phyloP scores from a whole-genome alignment of 2,113 vertebrate genomes.

The Herpailurus yagouaroundi region DNA sequence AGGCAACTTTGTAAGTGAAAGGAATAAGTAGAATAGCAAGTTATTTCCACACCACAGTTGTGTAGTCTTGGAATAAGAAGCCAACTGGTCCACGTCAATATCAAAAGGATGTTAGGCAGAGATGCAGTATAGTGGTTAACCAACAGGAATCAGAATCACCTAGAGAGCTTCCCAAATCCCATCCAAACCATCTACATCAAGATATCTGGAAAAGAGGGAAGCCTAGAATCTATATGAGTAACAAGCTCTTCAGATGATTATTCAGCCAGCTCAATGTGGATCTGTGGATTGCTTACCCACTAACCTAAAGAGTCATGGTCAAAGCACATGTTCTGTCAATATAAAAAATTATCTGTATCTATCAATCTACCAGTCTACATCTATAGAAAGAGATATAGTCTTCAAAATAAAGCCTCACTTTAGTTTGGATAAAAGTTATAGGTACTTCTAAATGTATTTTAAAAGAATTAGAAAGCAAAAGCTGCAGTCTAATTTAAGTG shows the following conservation, averaged over 20 bases:
- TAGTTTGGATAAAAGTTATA: slow-evolving; percentile 3
- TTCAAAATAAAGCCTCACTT: slow-evolving; percentile 12
- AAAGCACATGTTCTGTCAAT: background rate
- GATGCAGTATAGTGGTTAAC: background rate
- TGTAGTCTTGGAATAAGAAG: background rate
- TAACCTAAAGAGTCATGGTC: background rate
- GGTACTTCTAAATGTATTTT: background rate
- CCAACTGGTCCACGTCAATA: background rate
- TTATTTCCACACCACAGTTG: background rate
- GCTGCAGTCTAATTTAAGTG: background rate
- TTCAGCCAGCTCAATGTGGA: background rate
- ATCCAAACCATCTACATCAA: background rate
- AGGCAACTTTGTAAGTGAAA: background rate
- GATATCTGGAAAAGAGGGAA: background rate
- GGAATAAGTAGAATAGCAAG: background rate
- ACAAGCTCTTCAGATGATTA: background rate
- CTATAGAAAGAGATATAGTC: background rate
- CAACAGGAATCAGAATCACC: background rate
- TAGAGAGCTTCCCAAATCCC: background rate
- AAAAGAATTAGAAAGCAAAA: background rate
- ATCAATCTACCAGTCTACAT: background rate
- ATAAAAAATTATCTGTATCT: background rate
- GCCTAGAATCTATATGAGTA: background rate
- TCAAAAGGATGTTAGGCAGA: background rate
- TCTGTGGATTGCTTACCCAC: background rate